Evolutionary conservation across 2,888 invertebrate species (phyloP).

Genomic region (Charanyca ferruginea): DNA sequence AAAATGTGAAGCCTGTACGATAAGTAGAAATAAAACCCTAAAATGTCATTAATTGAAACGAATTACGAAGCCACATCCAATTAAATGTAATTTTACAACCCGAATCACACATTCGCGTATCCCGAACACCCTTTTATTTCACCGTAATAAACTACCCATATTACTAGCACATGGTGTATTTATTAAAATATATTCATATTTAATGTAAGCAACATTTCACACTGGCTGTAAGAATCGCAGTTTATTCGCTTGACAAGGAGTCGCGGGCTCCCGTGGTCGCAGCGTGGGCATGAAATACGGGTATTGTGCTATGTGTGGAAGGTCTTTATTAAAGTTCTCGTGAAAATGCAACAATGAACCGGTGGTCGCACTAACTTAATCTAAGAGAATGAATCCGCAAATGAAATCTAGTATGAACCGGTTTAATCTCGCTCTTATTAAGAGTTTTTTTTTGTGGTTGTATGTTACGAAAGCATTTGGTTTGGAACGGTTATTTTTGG

Average conservation of each 20-base stretch:
- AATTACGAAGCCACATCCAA: neutral
- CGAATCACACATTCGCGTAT: slow-evolving; percentile 9
- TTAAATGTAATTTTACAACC: slow-evolving; percentile 3
- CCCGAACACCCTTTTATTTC: slow-evolving; percentile 41
- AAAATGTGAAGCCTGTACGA: too few species aligned
- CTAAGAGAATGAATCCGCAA: slow-evolving; percentile 84
- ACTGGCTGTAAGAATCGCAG: slow-evolving; percentile 76
- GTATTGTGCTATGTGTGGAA: slow-evolving; percentile 71
- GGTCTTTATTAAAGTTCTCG: slow-evolving; percentile 86
- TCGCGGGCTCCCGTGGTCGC: slow-evolving; percentile 65
- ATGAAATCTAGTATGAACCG: slow-evolving; percentile 79
- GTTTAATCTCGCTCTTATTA: slow-evolving; percentile 75
- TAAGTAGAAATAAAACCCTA: neutral
- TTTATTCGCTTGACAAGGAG: slow-evolving; percentile 78
- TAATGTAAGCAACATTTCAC: slow-evolving; percentile 75
- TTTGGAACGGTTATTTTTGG: slow-evolving; percentile 23
- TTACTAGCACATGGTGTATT: slow-evolving; percentile 62
- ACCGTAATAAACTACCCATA: slow-evolving; percentile 56
- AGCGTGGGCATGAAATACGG: slow-evolving; percentile 79
- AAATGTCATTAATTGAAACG: neutral
- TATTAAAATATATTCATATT: slow-evolving; percentile 67
- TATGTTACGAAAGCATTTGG: slow-evolving; percentile 22
- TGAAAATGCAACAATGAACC: slow-evolving; percentile 83
- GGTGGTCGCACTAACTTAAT: slow-evolving; percentile 82
- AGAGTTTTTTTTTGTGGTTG: slow-evolving; percentile 26